Conservation (phyloP, 2,797 vertebrate species). For the Garrulus glandarius region DNA sequence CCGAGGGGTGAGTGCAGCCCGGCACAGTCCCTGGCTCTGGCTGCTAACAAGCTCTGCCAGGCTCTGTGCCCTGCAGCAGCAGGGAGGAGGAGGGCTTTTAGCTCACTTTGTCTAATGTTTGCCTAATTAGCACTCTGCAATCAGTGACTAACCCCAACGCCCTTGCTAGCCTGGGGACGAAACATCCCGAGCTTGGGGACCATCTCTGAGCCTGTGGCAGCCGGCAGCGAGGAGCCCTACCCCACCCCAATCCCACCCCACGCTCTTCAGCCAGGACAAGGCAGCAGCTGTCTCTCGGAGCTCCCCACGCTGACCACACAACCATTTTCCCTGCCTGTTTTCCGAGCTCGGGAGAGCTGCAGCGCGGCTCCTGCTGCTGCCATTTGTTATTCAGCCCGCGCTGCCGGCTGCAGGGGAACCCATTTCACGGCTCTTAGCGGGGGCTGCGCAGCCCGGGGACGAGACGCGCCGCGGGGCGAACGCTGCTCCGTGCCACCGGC, state of each 20-base stretch:
- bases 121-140: slow-evolving; percentile 48
- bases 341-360: not conserved
- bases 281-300: not conserved
- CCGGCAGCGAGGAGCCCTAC: not conserved
- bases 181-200: not conserved
- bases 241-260: not conserved
- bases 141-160: not conserved
- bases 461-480: rapidly evolving
- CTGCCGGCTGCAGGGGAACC: not conserved
- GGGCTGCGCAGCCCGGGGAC: not conserved
- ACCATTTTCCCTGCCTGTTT: not conserved
- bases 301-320: not conserved
- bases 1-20: slow-evolving; percentile 4
- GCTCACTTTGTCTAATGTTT: not conserved
- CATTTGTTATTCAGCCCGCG: not conserved
- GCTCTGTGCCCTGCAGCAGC: not conserved
- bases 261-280: not conserved
- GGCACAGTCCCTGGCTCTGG: not conserved
- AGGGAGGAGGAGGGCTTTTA: not conserved
- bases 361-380: not conserved
- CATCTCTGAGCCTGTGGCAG: not conserved
- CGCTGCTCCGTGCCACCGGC: rapidly evolving
- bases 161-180: not conserved
- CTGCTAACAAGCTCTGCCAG: slow-evolving; percentile 31
- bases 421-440: not conserved